These are phyloP conservation scores for Crotalus helleri DNA, from an alignment of 2,113 vertebrate genomes.

Conservation along the genomic window DNA sequence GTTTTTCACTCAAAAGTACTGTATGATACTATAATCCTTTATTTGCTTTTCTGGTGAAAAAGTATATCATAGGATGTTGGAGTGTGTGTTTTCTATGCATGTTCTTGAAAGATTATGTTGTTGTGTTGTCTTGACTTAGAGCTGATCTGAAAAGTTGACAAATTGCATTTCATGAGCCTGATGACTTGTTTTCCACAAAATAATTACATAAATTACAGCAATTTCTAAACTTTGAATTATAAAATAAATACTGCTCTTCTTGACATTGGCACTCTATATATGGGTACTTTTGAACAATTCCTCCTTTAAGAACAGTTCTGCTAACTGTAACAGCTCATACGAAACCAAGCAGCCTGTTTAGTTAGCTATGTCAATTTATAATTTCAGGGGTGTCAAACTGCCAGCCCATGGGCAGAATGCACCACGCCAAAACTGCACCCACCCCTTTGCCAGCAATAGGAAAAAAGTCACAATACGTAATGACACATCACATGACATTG, in stretches of 20 bases:
- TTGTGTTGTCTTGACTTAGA: background rate
- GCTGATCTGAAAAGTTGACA: background rate
- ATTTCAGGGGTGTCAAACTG: no score
- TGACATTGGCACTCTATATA: background rate
- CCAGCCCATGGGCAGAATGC: no score
- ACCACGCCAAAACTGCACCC: no score
- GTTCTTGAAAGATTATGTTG: accelerated
- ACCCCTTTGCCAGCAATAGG: no score
- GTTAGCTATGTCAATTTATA: background rate
- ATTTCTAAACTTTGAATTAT: background rate
- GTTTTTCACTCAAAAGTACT: background rate
- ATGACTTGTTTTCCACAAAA: conserved; percentile 8
- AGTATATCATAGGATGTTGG: conserved; percentile 1
- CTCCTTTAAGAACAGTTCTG: conserved; percentile 6
- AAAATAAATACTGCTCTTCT: background rate
- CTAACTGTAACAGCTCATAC: background rate
- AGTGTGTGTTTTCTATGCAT: accelerated
- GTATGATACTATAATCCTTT: background rate
- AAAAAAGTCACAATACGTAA: no score
- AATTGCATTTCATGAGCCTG: background rate
- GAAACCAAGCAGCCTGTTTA: background rate
- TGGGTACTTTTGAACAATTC: background rate
- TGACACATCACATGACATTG: no score
- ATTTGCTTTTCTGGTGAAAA: background rate
- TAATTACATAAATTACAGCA: background rate